Percentiles rank a stretch among this genome's conserved stretches.
These are phyloP conservation scores for Apostichopus parvimensis DNA, from an alignment of 35 echinoderm and acorn worm genomes.

Conservation along the genomic window DNA sequence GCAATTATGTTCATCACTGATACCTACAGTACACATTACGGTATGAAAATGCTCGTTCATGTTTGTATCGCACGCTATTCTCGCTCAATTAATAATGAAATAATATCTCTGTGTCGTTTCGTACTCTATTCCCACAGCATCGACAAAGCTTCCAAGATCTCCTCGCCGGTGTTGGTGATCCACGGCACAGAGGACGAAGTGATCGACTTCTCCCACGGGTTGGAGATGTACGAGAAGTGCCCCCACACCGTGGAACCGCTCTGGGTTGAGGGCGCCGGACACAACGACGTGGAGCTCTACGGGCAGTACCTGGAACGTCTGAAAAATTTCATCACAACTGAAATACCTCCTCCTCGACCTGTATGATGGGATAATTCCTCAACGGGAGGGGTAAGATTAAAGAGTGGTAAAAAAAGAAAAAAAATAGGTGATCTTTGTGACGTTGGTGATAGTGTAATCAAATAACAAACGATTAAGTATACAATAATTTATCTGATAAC, in stretches of 20 bases:
- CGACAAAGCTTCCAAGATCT: slow-evolving; percentile 92
- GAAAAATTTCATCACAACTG: slow-evolving; percentile 91
- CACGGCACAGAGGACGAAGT: slow-evolving; percentile 99
- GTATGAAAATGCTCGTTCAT: too few species aligned
- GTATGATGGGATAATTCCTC: background rate
- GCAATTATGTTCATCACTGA: too few species aligned
- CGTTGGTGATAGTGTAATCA: background rate
- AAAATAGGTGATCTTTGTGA: background rate
- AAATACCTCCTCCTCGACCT: slow-evolving; percentile 64
- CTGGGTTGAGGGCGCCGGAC: slow-evolving; percentile 98
- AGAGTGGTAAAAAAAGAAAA: background rate
- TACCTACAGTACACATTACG: too few species aligned
- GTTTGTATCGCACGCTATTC: too few species aligned
- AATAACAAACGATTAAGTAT: background rate
- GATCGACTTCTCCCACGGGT: slow-evolving; percentile 97
- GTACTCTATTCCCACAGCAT: slow-evolving; percentile 53
- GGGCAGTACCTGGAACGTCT: slow-evolving; percentile 98
- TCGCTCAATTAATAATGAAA: too few species aligned
- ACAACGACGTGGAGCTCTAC: slow-evolving; percentile 99
- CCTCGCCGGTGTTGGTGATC: slow-evolving; percentile 93
- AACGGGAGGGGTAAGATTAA: background rate
- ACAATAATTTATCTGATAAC: background rate
- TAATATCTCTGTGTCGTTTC: too few species aligned
- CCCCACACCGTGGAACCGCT: slow-evolving; percentile 93
- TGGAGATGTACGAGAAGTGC: slow-evolving; percentile 96